Evolutionary conservation across 2,113 vertebrate genomes (phyloP).

Genomic region (Salvelinus alpinus): DNA sequence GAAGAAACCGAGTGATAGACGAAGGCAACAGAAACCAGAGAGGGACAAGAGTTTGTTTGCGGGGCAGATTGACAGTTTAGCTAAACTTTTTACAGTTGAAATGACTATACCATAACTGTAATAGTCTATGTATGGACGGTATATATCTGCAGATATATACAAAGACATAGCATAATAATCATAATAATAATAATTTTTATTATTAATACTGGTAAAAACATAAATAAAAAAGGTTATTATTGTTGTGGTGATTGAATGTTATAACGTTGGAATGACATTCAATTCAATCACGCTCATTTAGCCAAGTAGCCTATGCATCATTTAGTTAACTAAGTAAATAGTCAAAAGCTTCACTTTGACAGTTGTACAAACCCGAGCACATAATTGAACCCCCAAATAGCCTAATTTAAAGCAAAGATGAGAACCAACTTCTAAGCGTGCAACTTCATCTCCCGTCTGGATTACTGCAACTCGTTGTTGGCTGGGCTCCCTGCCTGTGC

Average conservation of each 20-base stretch:
- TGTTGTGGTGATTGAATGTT: too few species aligned
- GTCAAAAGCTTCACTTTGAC: not conserved
- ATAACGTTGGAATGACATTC: not conserved
- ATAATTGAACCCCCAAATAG: not conserved
- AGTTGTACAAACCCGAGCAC: not conserved
- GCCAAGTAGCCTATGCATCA: not conserved
- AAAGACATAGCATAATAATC: not conserved
- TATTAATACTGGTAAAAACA: too few species aligned
- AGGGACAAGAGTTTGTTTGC: slow-evolving; percentile 51
- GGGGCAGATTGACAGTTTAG: not conserved
- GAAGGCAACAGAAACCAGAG: slow-evolving; percentile 47
- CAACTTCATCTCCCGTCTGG: too few species aligned
- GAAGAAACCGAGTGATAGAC: slow-evolving; percentile 58
- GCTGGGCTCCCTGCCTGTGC: too few species aligned
- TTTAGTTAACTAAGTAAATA: not conserved
- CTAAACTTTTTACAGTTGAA: not conserved
- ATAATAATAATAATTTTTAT: too few species aligned
- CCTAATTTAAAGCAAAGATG: not conserved
- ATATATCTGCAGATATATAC: not conserved
- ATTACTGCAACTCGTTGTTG: too few species aligned
- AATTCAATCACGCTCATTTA: not conserved
- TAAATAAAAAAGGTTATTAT: not conserved
- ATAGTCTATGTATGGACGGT: too few species aligned
- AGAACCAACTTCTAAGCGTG: not conserved
- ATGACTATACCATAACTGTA: not conserved